These are phyloP conservation scores for Girardinus metallicus DNA, from an alignment of 2,797 vertebrate species.

Conservation along the genomic window DNA sequence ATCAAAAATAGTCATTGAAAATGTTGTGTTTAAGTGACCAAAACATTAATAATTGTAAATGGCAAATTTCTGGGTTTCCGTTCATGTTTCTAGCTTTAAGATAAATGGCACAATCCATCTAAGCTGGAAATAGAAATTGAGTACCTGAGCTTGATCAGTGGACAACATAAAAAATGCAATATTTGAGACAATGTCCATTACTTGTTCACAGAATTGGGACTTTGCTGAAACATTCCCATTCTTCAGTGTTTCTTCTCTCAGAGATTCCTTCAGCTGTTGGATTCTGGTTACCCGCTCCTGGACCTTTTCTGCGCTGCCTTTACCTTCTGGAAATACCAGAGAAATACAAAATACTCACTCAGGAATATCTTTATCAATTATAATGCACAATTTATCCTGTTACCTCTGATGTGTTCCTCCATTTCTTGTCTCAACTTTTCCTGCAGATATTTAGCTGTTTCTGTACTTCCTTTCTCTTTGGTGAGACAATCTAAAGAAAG, in stretches of 20 bases:
- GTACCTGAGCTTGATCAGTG: background rate
- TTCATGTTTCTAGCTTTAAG: background rate
- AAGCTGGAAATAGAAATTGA: background rate
- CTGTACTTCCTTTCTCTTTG: constrained; percentile 27
- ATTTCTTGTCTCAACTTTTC: constrained; percentile 78
- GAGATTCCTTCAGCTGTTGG: constrained; percentile 73
- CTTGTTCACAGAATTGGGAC: constrained; percentile 58
- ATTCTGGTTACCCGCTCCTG: constrained; percentile 75
- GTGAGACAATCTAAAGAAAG: constrained; percentile 30
- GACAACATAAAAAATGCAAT: background rate
- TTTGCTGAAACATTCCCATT: constrained; percentile 30
- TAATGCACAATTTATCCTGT: constrained; percentile 2
- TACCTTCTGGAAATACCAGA: constrained; percentile 66
- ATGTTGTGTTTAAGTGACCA: background rate
- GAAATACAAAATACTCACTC: background rate
- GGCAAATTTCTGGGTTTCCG: background rate
- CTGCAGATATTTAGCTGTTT: constrained; percentile 61
- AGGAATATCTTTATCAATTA: background rate
- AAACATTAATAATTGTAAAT: background rate
- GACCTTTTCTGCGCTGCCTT: constrained; percentile 67
- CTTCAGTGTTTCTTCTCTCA: constrained; percentile 67
- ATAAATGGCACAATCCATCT: background rate
- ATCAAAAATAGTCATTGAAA: background rate
- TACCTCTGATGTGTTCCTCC: constrained; percentile 81
- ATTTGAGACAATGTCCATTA: constrained; percentile 28